Evolutionary conservation across 53 echinoderm and acorn worm genomes (phyloP).

Genomic region (Paracentrotus lividus): DNA sequence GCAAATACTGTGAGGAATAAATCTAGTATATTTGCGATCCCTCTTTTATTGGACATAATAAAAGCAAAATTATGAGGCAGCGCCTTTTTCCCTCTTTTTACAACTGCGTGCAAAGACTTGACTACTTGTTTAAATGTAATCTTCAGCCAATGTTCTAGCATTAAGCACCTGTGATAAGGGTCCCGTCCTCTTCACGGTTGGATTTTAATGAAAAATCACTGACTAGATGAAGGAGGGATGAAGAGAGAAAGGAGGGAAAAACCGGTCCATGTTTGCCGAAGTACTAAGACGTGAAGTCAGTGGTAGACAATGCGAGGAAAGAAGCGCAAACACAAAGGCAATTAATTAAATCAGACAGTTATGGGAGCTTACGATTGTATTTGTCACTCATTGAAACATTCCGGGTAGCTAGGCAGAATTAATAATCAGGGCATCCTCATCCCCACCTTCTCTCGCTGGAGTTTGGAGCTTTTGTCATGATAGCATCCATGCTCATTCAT

Average conservation of each 20-base stretch:
- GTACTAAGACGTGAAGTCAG: constrained; percentile 56
- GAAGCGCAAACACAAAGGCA: constrained; percentile 58
- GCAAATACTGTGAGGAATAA: neutral
- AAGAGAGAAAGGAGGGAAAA: neutral
- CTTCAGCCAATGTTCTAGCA: constrained; percentile 2
- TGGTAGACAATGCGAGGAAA: constrained; percentile 23
- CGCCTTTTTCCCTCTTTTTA: constrained; percentile 16
- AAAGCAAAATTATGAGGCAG: constrained; percentile 45
- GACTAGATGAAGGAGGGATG: neutral
- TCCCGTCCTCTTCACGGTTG: neutral
- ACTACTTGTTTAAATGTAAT: constrained; percentile 53
- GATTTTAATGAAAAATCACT: constrained; percentile 33
- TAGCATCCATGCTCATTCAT: constrained; percentile 37
- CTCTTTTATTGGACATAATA: constrained; percentile 48
- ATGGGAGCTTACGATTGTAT: constrained; percentile 58
- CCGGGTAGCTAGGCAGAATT: constrained; percentile 46
- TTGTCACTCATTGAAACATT: constrained; percentile 64
- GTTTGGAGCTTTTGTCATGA: neutral
- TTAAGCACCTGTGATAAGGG: constrained; percentile 41
- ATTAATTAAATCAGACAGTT: constrained; percentile 63
- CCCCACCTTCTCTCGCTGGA: neutral
- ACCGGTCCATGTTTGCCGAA: constrained; percentile 23
- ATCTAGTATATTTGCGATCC: neutral
- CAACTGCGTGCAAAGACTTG: constrained; percentile 48
- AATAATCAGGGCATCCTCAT: constrained; percentile 36